These are phyloP conservation scores for Eonycteris spelaea DNA, from an alignment of 2,113 vertebrate genomes.

Conservation along the genomic window DNA sequence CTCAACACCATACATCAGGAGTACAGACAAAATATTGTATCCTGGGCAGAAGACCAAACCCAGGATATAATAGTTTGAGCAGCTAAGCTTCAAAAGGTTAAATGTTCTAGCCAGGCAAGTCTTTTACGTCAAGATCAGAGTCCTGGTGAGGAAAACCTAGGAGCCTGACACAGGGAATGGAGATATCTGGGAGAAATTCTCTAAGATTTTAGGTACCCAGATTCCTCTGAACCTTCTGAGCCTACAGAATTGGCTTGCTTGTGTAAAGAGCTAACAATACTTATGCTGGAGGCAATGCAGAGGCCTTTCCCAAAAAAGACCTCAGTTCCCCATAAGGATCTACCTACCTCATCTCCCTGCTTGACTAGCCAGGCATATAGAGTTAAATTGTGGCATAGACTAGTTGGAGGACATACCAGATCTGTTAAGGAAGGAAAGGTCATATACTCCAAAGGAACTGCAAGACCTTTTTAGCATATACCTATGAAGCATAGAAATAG, in stretches of 20 bases:
- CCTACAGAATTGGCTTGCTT: neutral
- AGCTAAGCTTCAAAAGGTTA: neutral
- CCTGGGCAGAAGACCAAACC: neutral
- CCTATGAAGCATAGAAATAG: neutral
- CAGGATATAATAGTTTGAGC: neutral
- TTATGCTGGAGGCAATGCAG: too few species aligned
- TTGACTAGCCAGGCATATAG: neutral
- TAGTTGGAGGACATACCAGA: neutral
- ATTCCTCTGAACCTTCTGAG: neutral
- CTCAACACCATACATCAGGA: neutral
- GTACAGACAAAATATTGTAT: neutral
- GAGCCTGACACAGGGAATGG: neutral
- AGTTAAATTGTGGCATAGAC: neutral
- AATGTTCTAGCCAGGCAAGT: neutral
- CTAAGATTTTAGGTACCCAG: neutral
- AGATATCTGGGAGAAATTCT: neutral
- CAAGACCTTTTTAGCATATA: neutral
- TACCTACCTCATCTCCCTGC: neutral
- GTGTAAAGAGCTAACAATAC: neutral
- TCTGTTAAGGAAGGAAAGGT: neutral
- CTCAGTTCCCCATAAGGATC: too few species aligned
- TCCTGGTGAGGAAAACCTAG: neutral
- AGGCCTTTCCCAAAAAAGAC: neutral
- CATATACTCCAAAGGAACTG: neutral
- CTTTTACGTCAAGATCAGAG: neutral